Evolutionary conservation across 2,888 invertebrate species (phyloP), one percentile per base, ranked within the genome.

Genomic region (Amorpha juglandis): DNA sequence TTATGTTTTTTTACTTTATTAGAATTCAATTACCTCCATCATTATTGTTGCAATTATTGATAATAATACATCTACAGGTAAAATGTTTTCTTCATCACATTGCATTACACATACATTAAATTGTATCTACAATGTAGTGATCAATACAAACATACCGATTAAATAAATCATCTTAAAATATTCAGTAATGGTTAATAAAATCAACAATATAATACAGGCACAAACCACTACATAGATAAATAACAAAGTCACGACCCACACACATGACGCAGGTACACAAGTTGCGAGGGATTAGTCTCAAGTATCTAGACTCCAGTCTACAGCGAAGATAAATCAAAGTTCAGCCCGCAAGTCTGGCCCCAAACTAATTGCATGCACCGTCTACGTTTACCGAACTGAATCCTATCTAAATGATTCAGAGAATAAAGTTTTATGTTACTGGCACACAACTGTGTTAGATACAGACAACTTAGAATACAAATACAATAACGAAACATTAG

Each of bases 351-450:
- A 58, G 38, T 58, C 19, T 58, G 58, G 38, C 38, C 19, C 19
- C 45, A 12, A 33, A 53, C 53, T 53, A 58, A 42, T 19, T 42
- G 19, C 33, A 42, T 58, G 19, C 42, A 42, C 11, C 19, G 42
- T 42, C 16, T 19, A 19, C 19, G 42, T 58, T 42, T 42, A 42
- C 19, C 42, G 19, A 58, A 42, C 6, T 58, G 33, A 42, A 8
- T 52, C 51, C 53, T 45, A 45, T 64, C 53, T 53, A 53, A 64
- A 27, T 42, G 58, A 58, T 58, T 58, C 58, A 58, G 58, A 38
- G 42, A 42, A 38, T 4, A 58, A 58, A 53, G 53, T 58, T 58
- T 42, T 11, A 16, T 33, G 50, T 1, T 7, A 45, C 12, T 45
- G 14, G 45, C 11, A 45, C 45, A 45, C 14, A 14, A 14, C 45